Evolutionary conservation across 2,113 vertebrate genomes (phyloP).

Genomic region (Struthio camelus): DNA sequence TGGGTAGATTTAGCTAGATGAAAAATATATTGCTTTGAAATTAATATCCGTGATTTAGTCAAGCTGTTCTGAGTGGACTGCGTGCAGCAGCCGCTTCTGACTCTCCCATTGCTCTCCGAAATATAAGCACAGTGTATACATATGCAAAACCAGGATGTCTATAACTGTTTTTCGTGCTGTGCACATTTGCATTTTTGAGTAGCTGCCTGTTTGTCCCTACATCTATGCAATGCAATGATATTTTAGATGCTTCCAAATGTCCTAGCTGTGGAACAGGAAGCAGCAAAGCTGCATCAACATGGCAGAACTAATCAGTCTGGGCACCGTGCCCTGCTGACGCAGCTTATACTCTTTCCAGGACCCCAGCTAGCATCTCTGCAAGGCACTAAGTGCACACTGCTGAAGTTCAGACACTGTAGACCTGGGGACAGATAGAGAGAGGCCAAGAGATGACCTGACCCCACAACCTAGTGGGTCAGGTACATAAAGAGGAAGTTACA

Average conservation of each 20-base stretch:
- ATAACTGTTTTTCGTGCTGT: neutral
- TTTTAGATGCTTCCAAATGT: constrained; percentile 35
- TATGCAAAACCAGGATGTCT: neutral
- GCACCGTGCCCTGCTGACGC: constrained; percentile 45
- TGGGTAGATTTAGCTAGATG: neutral
- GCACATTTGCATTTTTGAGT: constrained; percentile 36
- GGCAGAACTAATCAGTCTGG: constrained; percentile 65
- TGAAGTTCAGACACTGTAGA: constrained; percentile 50
- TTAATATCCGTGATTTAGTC: neutral
- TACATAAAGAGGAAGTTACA: neutral
- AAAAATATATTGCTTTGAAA: neutral
- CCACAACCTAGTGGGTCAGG: neutral
- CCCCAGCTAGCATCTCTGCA: constrained; percentile 36
- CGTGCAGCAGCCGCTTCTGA: neutral
- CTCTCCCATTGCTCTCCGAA: neutral
- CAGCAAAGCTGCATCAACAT: constrained; percentile 35
- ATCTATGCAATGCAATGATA: neutral
- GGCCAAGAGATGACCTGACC: constrained; percentile 17
- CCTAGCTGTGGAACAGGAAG: constrained; percentile 22
- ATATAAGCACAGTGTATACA: neutral
- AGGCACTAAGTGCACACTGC: constrained; percentile 34
- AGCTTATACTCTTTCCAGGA: constrained; percentile 50
- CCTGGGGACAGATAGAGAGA: constrained; percentile 48
- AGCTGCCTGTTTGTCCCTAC: constrained; percentile 53
- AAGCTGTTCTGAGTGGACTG: neutral